Base-by-base conservation (phyloP, 1,140 invertebrate species). In the Caligus rogercresseyi region DNA sequence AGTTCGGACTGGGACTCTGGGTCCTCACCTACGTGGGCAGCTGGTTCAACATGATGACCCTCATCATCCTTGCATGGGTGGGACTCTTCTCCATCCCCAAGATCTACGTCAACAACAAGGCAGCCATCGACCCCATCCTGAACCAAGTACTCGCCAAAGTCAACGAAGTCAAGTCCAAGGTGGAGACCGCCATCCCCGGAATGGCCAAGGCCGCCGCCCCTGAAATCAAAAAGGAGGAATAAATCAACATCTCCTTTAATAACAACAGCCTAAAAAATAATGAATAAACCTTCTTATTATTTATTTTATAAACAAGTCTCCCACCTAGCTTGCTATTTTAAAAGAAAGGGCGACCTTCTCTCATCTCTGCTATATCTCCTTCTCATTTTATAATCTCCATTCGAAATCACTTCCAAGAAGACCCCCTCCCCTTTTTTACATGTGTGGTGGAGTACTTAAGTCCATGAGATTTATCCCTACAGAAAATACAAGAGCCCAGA, bases 21-120 rank as follows among this genome's bases (percentile, higher is more conserved):
- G 84, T 84, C 69, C 79, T 96, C 71, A 97, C 93, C 24, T 97
- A 96, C 73, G 79, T 97, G 68, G 93, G 93, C 68, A 83, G 89
- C 68, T 94, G 89, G 87, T 97, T 98, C 79, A 97, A 96, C 77
- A 92, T 92, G 72, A 87, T 97, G 81, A 95, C 91, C 67, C 80
- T 96, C 68, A 81, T 96, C 70, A 95, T 95, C 70, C 80, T 95
- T 70, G 85, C 82, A 69, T 88, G 91, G 72, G 81, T 97, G 67
- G 85, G 84, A 65, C 77, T 95, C 66, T 98, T 98, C 79, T 87
- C 91, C 65, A 77, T 97, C 73, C 94, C 94, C 21, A 97, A 96
- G 78, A 14, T 60, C 16, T 60, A 60, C 21, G 18, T 23, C 24
- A 60, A 60, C 26, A 60, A 60, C 26, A 60, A 60, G 57, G 26